Evolutionary conservation across 2,113 vertebrate species (phyloP).

Genomic region (Pristiophorus japonicus): DNA sequence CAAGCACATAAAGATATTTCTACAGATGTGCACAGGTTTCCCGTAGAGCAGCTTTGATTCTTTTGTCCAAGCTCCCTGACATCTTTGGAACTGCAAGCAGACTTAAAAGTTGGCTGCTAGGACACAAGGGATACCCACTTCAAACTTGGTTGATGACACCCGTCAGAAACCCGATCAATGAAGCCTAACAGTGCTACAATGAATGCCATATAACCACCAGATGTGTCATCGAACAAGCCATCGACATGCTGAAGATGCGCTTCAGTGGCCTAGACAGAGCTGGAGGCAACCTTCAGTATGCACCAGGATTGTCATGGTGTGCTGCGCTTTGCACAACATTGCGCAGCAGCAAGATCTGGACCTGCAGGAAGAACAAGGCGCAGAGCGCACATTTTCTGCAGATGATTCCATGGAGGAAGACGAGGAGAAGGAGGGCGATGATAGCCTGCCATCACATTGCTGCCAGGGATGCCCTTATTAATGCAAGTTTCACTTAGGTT

Average conservation of each 20-base stretch:
- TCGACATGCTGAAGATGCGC: too few species aligned
- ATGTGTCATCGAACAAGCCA: not conserved
- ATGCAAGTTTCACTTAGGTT: not conserved
- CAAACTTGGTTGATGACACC: not conserved
- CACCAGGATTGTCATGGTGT: not conserved
- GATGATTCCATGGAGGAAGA: not conserved
- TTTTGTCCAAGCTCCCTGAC: not conserved
- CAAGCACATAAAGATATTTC: not conserved
- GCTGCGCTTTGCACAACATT: not conserved
- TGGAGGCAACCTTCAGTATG: not conserved
- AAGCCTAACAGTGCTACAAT: not conserved
- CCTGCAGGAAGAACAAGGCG: not conserved
- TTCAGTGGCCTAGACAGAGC: not conserved
- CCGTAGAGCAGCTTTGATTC: not conserved
- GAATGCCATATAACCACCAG: not conserved
- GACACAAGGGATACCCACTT: not conserved
- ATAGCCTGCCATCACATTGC: not conserved
- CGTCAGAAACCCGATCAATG: not conserved
- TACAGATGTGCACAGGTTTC: not conserved
- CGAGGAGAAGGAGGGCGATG: not conserved
- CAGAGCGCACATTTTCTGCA: not conserved
- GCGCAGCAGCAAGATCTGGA: not conserved
- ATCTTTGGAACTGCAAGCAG: not conserved
- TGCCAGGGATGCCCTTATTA: not conserved
- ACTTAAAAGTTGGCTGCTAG: not conserved